Conservation (phyloP, 2,797 vertebrate genomes). For the Emys orbicularis region DNA sequence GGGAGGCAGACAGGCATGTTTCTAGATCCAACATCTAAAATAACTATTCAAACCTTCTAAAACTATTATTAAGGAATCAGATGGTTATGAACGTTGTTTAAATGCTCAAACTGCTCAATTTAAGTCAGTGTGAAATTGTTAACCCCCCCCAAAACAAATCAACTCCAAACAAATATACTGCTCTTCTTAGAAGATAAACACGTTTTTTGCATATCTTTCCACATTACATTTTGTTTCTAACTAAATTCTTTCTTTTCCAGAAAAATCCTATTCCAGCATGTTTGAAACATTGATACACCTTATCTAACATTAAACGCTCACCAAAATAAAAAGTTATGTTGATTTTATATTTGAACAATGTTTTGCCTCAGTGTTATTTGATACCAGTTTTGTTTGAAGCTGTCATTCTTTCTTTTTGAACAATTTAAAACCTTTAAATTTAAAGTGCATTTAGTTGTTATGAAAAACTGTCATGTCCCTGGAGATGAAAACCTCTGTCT, state of each 20-base stretch:
- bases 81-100: conserved; percentile 39
- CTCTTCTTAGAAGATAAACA: not conserved
- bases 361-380: not conserved
- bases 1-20: conserved; percentile 59
- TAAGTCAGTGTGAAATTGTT: not conserved
- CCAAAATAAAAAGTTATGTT: conserved; percentile 2
- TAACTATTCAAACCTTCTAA: conserved; percentile 69
- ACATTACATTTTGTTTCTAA: conserved; percentile 36
- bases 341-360: not conserved
- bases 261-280: conserved; percentile 27
- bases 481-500: not conserved
- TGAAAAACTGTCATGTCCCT: not conserved
- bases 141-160: not conserved
- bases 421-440: not conserved
- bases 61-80: conserved; percentile 64
- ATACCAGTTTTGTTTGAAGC: not conserved
- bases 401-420: not conserved
- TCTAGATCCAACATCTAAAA: conserved; percentile 67
- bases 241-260: conserved; percentile 18
- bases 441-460: not conserved
- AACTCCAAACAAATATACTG: conserved; percentile 13
- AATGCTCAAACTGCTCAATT: conserved; percentile 61
- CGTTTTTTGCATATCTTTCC: not conserved
- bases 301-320: not conserved
- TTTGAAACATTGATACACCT: conserved; percentile 6